A percentile compares a stretch with the other conserved stretches of the same genome.
phyloP scores from a whole-genome alignment of 1,140 invertebrate genomes.

The Chironomus tepperi region DNA sequence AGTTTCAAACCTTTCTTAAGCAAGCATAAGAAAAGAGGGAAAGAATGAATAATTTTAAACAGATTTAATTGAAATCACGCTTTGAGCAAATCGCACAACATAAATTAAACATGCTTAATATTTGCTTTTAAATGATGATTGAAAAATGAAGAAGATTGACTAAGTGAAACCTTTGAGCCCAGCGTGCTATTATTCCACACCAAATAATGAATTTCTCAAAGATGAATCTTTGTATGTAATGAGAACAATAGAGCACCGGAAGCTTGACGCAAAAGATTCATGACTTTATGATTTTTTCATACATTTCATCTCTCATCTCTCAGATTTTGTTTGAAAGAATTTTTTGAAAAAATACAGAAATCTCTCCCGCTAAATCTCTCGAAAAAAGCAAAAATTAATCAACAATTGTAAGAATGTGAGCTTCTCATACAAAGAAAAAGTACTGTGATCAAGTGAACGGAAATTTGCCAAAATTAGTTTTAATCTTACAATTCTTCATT shows the following conservation, averaged over 20 bases:
- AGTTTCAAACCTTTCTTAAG: neutral
- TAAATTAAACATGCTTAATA: neutral
- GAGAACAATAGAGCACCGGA: neutral
- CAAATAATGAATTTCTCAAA: no score
- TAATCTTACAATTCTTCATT: neutral
- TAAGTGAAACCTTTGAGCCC: neutral
- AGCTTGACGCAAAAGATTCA: neutral
- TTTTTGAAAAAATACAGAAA: constrained; percentile 4
- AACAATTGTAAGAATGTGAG: neutral
- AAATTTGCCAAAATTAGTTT: constrained; percentile 9
- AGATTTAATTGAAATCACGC: neutral
- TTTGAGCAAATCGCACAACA: neutral
- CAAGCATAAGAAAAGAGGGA: neutral
- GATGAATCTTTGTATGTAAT: neutral
- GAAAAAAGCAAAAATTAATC: neutral
- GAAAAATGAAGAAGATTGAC: neutral
- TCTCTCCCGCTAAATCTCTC: neutral
- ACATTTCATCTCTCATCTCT: no score
- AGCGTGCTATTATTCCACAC: neutral
- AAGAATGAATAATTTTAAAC: neutral
- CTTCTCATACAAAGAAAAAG: neutral
- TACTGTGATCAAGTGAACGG: neutral
- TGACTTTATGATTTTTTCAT: no score
- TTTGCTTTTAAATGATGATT: constrained; percentile 8
- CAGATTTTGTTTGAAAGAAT: neutral